Conservation (phyloP, 2,888 invertebrate species). For the Aelia acuminata region DNA sequence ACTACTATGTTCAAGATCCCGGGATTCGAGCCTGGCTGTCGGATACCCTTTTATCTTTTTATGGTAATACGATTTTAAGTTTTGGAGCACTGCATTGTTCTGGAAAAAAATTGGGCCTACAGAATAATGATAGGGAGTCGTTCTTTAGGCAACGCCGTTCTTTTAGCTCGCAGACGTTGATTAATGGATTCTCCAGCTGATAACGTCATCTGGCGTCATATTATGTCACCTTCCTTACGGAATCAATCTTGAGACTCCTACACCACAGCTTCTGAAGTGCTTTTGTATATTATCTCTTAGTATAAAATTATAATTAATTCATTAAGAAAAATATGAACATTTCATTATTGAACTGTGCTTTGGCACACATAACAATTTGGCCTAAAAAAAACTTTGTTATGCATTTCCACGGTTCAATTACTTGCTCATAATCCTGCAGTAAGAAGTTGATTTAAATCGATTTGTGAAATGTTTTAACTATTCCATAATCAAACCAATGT, state of each 20-base stretch:
- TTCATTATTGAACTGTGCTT: not conserved
- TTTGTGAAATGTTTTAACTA: not conserved
- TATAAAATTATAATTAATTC: not conserved
- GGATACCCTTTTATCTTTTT: too few species aligned
- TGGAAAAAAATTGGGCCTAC: not conserved
- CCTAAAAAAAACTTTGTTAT: too few species aligned
- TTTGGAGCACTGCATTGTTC: not conserved
- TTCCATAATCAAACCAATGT: not conserved
- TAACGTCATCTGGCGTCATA: slow-evolving; percentile 23
- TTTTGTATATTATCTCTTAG: not conserved
- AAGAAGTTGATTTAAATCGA: not conserved
- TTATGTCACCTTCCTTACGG: slow-evolving; percentile 9
- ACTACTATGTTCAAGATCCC: too few species aligned
- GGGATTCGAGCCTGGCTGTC: too few species aligned
- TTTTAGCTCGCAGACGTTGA: not conserved
- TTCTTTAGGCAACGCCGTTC: not conserved
- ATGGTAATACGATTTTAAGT: too few species aligned
- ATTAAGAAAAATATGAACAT: not conserved
- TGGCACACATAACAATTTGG: too few species aligned
- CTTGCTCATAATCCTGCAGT: not conserved
- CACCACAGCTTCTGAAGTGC: not conserved
- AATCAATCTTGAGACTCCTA: not conserved
- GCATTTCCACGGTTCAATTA: too few species aligned
- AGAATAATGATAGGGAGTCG: not conserved
- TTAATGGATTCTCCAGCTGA: not conserved